Evolutionary conservation across 2,888 invertebrate species (phyloP), one percentile per base, ranked within the genome.

Genomic region (Monochamus alternatus): DNA sequence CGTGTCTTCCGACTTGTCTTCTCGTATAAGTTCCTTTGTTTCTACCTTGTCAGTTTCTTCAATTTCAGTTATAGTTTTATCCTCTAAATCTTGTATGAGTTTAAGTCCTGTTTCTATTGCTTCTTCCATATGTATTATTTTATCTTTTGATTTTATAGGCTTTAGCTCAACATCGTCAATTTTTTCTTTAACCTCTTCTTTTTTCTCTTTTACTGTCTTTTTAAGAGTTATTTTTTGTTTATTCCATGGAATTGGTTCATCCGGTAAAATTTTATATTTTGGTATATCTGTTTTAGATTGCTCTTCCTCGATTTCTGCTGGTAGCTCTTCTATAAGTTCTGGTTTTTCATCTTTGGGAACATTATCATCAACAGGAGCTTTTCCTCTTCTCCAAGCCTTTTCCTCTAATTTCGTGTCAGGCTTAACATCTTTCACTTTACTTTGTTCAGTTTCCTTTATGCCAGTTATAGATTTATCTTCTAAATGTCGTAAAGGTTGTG

Each of bases 171-270:
- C 74, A 44, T 81, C 79, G 73, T 80, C 77, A 22, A 75, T 47
- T 55, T 58, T 76, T 72, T 78, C 81, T 75, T 76, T 78, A 58
- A 52, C 30, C 90, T 89, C 90, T 31, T 44, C 47, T 22, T 32
- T 62, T 60, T n/a, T 60, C 60, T 31, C 14, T 10, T 60, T 69
- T 51, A 60, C 44, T n/a, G 75, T 73, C 51, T 65, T 73, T 75
- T 77, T 80, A 8, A 81, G 73, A 14, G 30, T 75, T 14, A 81
- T 80, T 59, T 78, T 71, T 69, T 81, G 79, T 78, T 81, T 77
- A 9, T 91, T 94, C 92, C 92, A 91, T 7, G 91, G 90, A 78
- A 83, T 63, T 52, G 75, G 73, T 74, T 83, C 80, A 44, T 82
- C 73, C 3, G 60, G 63, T 30, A 10, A 74, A 82, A 81, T 30